Percentiles rank a stretch among this genome's conserved stretches.
These are phyloP conservation scores for Loxodonta africana DNA, from an alignment of 2,113 vertebrate species.

Conservation along the genomic window DNA sequence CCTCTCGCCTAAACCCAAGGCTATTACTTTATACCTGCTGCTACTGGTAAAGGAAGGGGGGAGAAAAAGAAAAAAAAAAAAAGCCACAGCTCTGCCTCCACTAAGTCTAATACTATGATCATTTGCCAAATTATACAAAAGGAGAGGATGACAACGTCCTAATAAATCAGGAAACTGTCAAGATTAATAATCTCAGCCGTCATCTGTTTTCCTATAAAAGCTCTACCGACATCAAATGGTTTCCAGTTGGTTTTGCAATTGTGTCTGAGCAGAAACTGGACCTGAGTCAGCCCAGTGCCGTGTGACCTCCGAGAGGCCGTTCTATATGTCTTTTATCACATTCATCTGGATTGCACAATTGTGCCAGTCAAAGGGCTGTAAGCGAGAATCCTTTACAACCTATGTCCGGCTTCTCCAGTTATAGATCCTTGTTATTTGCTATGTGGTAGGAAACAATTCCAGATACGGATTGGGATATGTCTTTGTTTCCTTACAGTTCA, in stretches of 20 bases:
- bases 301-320: slow-evolving; percentile 71
- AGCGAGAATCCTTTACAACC: slow-evolving; percentile 59
- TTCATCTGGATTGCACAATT: slow-evolving; percentile 64
- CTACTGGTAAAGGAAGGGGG: background rate
- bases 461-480: slow-evolving; percentile 49
- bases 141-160: slow-evolving; percentile 80
- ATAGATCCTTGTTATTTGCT: slow-evolving; percentile 60
- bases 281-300: background rate
- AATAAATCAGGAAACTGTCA: slow-evolving; percentile 89
- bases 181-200: slow-evolving; percentile 85
- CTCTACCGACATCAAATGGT: slow-evolving; percentile 62
- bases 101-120: slow-evolving; percentile 83
- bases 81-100: slow-evolving; percentile 68
- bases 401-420: slow-evolving; percentile 52
- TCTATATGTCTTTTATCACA: slow-evolving; percentile 61
- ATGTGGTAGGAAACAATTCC: background rate
- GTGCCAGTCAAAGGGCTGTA: background rate
- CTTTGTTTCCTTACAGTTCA: slow-evolving; percentile 46
- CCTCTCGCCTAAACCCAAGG: slow-evolving; percentile 68
- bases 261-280: slow-evolving; percentile 53
- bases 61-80: background rate
- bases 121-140: slow-evolving; percentile 88
- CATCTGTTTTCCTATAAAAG: slow-evolving; percentile 77
- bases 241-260: slow-evolving; percentile 80
- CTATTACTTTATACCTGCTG: slow-evolving; percentile 77